Conservation (phyloP, 2,888 invertebrate species). For the Callimorpha dominula region DNA sequence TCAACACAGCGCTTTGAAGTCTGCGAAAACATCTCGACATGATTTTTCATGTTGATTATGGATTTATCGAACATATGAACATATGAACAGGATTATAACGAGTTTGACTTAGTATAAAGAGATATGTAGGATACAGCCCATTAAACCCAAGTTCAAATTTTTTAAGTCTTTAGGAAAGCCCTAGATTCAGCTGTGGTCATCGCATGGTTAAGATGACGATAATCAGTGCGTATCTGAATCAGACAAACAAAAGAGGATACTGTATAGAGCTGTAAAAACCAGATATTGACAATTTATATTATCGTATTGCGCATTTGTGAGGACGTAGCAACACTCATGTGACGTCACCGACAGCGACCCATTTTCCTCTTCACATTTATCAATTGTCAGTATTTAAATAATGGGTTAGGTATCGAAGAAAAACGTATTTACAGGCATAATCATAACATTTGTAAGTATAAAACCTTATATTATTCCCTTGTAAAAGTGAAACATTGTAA, state of each 20-base stretch:
- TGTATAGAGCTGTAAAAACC: neutral
- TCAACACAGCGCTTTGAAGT: neutral
- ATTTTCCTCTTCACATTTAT: constrained; percentile 52
- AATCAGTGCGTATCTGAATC: neutral
- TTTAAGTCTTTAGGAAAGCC: too few relatives aligned
- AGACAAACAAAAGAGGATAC: neutral
- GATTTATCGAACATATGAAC: too few relatives aligned
- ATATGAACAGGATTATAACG: too few relatives aligned
- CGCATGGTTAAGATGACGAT: neutral
- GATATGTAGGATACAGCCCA: too few relatives aligned
- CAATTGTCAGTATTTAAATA: constrained; percentile 50
- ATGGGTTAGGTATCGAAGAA: constrained; percentile 42
- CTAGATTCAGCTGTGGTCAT: neutral
- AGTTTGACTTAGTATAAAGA: too few relatives aligned
- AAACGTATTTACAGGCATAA: constrained; percentile 41
- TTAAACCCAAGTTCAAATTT: too few relatives aligned
- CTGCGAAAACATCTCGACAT: neutral
- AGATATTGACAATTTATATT: neutral
- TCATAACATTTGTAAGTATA: constrained; percentile 9
- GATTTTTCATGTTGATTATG: neutral
- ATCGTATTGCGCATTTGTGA: constrained; percentile 3
- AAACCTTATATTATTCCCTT: neutral
- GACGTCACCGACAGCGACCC: constrained; percentile 17
- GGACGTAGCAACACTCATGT: constrained; percentile 8
- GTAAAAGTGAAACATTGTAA: too few relatives aligned